phyloP scores from a whole-genome alignment of 2,113 vertebrate genomes.

The Callopanchax toddi region DNA sequence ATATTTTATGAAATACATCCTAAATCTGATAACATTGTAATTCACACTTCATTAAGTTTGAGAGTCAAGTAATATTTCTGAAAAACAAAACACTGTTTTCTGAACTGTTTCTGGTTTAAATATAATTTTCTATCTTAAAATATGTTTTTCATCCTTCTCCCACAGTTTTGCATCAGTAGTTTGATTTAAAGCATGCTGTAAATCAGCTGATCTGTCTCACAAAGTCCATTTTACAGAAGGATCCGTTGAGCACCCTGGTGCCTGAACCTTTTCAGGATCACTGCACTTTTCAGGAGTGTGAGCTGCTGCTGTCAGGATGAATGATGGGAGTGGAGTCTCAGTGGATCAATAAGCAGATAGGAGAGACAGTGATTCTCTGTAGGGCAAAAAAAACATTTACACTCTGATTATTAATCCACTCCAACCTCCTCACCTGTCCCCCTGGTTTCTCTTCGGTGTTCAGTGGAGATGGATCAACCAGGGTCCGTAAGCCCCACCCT shows the following conservation, averaged over 20 bases:
- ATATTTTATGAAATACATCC: no score
- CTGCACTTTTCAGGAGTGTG: conserved; percentile 27
- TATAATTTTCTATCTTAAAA: no score
- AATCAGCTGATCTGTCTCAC: conserved; percentile 8
- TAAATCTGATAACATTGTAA: no score
- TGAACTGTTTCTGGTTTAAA: no score
- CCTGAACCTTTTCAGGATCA: conserved; percentile 9
- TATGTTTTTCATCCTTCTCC: no score
- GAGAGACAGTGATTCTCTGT: conserved; percentile 42
- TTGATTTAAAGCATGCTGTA: background rate
- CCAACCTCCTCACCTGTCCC: conserved; percentile 56
- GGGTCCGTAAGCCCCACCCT: conserved; percentile 1
- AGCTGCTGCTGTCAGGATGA: conserved; percentile 44
- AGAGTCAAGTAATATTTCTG: no score
- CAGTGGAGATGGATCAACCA: conserved; percentile 45
- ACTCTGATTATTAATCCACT: conserved; percentile 59
- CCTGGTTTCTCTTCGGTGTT: conserved; percentile 32
- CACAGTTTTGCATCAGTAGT: no score
- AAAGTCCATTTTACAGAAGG: background rate
- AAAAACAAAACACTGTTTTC: no score
- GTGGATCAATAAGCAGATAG: conserved; percentile 53
- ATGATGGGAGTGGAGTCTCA: conserved; percentile 51
- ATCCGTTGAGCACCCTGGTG: no score
- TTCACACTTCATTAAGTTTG: no score
- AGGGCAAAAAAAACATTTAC: conserved; percentile 41